Evolutionary conservation across 2,797 vertebrate genomes (phyloP).

Genomic region (Hoplostethus atlanticus): DNA sequence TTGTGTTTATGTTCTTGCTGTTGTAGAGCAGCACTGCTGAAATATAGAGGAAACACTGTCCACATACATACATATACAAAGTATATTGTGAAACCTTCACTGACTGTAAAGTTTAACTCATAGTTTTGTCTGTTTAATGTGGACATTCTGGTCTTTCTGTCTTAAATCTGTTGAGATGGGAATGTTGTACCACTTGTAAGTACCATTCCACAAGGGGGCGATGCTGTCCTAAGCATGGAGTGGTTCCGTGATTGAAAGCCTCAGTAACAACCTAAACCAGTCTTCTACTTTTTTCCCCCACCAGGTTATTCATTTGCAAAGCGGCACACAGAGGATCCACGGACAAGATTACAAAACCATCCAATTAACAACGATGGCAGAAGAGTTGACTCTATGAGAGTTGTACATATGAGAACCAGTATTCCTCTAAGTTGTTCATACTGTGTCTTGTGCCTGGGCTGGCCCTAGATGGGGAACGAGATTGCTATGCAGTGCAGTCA

Average conservation of each 20-base stretch:
- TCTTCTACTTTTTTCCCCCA: background rate
- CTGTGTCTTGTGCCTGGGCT: background rate
- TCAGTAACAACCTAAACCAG: background rate
- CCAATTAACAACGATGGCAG: too few relatives aligned
- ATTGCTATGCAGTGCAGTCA: conserved; percentile 17
- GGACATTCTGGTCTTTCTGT: background rate
- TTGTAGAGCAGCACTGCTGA: too few relatives aligned
- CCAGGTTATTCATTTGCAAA: background rate
- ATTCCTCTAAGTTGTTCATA: conserved; percentile 14
- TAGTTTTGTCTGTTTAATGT: too few relatives aligned
- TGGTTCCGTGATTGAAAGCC: background rate
- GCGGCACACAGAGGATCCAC: background rate
- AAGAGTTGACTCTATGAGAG: background rate
- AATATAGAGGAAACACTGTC: too few relatives aligned
- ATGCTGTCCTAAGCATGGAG: conserved; percentile 45
- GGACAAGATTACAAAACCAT: background rate
- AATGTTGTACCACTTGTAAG: conserved; percentile 1
- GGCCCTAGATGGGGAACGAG: conserved; percentile 13
- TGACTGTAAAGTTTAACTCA: too few relatives aligned
- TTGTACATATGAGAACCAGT: background rate
- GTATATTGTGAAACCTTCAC: too few relatives aligned
- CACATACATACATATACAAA: too few relatives aligned
- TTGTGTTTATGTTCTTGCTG: too few relatives aligned
- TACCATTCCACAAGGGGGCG: conserved; percentile 75
- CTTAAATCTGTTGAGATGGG: background rate